phyloP scores from a whole-genome alignment of 2,797 vertebrate species.

The Enteromius unitaeniatus region DNA sequence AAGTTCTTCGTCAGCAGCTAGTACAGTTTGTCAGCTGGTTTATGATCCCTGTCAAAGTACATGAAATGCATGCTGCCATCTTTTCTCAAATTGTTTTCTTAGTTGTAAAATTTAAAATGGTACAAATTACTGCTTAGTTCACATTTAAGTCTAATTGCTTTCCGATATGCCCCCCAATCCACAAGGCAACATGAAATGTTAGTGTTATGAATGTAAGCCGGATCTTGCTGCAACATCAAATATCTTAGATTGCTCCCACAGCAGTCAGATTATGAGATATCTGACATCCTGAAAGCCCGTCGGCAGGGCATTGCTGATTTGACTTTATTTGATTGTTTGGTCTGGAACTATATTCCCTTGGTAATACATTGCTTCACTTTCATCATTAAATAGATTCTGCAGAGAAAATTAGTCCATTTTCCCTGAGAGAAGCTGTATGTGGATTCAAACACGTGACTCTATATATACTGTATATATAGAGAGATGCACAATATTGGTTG shows the following conservation, averaged over 20 bases:
- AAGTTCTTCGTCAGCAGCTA: neutral
- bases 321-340: constrained; percentile 57
- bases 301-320: constrained; percentile 49
- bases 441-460: neutral
- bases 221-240: constrained; percentile 36
- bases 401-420: constrained; percentile 31
- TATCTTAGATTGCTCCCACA: constrained; percentile 44
- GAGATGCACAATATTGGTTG: too few relatives aligned
- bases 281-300: constrained; percentile 34
- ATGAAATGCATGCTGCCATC: neutral
- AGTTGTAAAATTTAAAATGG: neutral
- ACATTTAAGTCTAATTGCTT: constrained; percentile 15
- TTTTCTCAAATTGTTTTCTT: neutral
- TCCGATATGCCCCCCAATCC: neutral
- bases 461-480: too few relatives aligned
- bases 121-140: constrained; percentile 7
- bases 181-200: neutral
- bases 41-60: neutral
- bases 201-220: constrained; percentile 16
- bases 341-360: constrained; percentile 45
- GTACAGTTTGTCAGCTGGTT: too few relatives aligned
- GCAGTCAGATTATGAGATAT: constrained; percentile 43
- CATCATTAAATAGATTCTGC: constrained; percentile 51
- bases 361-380: constrained; percentile 45
- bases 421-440: constrained; percentile 1